Base-by-base conservation (phyloP, 2,888 invertebrate genomes). In the Melanotus villosus region DNA sequence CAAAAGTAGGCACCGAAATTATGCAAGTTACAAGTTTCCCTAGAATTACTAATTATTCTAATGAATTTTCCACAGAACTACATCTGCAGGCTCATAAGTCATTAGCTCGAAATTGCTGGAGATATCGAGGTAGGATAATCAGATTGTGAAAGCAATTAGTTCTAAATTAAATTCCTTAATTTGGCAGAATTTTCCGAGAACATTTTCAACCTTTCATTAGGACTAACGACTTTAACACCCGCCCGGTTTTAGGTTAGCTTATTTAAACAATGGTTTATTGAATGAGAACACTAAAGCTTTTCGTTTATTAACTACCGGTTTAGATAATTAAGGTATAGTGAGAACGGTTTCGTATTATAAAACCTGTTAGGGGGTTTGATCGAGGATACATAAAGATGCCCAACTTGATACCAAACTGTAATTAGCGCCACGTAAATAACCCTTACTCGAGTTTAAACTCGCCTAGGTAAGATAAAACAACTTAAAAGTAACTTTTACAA, bases 11-110 rank as follows among this genome's bases (percentile, higher is more conserved):
- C 32, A 18, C 36, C 50, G 41, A 63, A 63, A 63, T 41, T 63
- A 26, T 41, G 23, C 54, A 43, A 52, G 63, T 54, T 63, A 18
- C n/a, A 54, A 60, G 60, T 60, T 67, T 43, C n/a, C 26, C 34
- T 52, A 30, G 36, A 60, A 67, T 60, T 62, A 36, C 60, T 67
- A 67, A 67, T 66, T 66, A 59, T 66, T 66, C 58, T 59, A 66
- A 66, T 67, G 54, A 67, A 67, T 67, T 60, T 67, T 54, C 67
- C 57, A 50, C 65, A 64, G 43, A 65, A 65, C 65, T 65, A 65
- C 65, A 65, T 57, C 58, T 58, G 58, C 65, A 65, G 23, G 36
- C 58, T 65, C 65, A 58, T 65, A 65, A 65, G 65, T 65, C 65
- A 65, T 65, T 65, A 65, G 50, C 43, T 58, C 23, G 36, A 38